phyloP scores from a whole-genome alignment of 2,888 invertebrate species.

The Fissipunctia ypsillon region DNA sequence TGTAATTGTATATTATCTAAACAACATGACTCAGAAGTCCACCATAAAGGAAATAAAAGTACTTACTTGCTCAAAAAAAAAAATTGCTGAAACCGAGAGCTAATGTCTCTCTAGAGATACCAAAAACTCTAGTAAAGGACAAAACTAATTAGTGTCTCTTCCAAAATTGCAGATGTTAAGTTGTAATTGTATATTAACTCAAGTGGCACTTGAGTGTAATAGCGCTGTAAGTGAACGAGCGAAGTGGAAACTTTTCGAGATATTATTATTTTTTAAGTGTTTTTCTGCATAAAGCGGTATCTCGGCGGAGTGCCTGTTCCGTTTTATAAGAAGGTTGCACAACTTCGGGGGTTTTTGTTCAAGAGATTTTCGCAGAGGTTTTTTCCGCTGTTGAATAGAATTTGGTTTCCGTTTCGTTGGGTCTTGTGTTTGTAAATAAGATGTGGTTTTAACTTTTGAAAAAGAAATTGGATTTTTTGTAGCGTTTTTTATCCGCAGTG shows the following conservation, averaged over 20 bases:
- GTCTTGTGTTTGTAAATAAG: conserved; percentile 11
- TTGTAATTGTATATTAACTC: conserved; percentile 60
- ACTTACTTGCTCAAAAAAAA: neutral
- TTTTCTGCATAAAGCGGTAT: conserved; percentile 54
- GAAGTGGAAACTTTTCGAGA: conserved; percentile 49
- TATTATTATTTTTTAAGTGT: conserved; percentile 61
- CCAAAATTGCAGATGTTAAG: conserved; percentile 59
- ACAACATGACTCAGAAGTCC: neutral
- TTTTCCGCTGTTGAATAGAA: conserved; percentile 26
- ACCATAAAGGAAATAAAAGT: neutral
- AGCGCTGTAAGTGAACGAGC: conserved; percentile 48
- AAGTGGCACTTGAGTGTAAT: conserved; percentile 56
- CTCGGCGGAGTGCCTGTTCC: conserved; percentile 44
- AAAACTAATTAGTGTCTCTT: conserved; percentile 56
- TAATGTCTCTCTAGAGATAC: conserved; percentile 9
- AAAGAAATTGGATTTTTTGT: neutral
- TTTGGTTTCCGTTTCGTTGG: conserved; percentile 44
- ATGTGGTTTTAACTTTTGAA: conserved; percentile 4
- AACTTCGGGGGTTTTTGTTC: conserved; percentile 31
- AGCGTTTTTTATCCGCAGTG: neutral
- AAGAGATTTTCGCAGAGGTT: conserved; percentile 28
- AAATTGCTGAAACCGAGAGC: neutral
- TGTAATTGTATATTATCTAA: conserved; percentile 11
- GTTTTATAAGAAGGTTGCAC: conserved; percentile 41
- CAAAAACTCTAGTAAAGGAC: conserved; percentile 14